Conservation (phyloP, 2,888 invertebrate genomes). For the Emmelina monodactyla region DNA sequence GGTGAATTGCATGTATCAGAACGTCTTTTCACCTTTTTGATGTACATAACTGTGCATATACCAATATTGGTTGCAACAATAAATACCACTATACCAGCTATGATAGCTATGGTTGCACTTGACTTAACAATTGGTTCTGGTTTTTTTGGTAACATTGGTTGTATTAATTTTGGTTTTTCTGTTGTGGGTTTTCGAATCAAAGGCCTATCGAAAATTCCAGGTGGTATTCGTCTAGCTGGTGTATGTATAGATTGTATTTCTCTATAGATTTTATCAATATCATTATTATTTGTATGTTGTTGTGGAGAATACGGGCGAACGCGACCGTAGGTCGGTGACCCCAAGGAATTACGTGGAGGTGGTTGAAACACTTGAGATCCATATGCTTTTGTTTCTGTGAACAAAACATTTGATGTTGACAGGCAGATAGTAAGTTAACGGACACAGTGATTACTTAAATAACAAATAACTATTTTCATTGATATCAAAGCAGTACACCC, state of each 20-base stretch:
- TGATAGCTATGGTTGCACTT: constrained; percentile 68
- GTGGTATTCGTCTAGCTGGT: constrained; percentile 33
- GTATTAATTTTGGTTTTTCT: constrained; percentile 24
- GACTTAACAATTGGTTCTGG: no score
- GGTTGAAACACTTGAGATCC: constrained; percentile 26
- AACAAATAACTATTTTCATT: no score
- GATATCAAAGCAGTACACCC: no score
- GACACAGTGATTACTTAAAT: no score
- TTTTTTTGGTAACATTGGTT: constrained; percentile 40
- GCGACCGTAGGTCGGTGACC: constrained; percentile 41
- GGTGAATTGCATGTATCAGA: constrained; percentile 47
- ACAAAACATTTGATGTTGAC: no score
- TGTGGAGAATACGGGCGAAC: constrained; percentile 20
- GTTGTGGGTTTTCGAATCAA: constrained; percentile 25
- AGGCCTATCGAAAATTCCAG: constrained; percentile 37
- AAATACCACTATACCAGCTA: constrained; percentile 71
- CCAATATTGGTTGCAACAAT: constrained; percentile 78
- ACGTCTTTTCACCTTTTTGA: constrained; percentile 67
- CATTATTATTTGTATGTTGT: constrained; percentile 31
- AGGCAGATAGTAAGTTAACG: no score
- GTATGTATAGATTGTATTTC: constrained; percentile 50
- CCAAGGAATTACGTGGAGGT: constrained; percentile 26
- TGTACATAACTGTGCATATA: constrained; percentile 73
- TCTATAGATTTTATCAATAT: constrained; percentile 37
- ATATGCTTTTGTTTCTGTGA: no score